Evolutionary conservation across 1,140 invertebrate genomes (phyloP).

Genomic region (Vollenhovia emeryi): DNA sequence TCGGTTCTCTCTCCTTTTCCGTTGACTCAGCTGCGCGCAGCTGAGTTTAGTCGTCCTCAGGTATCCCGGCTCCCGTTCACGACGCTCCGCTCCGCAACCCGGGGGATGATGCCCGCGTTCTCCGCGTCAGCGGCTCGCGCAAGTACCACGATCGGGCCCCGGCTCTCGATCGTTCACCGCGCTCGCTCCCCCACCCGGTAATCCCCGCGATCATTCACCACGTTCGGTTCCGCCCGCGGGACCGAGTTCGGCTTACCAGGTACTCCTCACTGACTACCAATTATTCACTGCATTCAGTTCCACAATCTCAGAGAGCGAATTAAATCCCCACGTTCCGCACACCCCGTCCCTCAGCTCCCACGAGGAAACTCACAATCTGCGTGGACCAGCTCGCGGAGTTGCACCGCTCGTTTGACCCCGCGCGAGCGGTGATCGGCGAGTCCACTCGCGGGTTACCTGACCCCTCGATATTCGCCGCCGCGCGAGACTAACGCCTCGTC

Average conservation of each 20-base stretch:
- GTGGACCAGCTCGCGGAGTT: too few relatives aligned
- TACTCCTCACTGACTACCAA: conserved; percentile 22
- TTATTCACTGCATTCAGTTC: conserved; percentile 25
- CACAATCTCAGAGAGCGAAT: conserved; percentile 4
- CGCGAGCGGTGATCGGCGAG: too few relatives aligned
- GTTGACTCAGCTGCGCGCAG: conserved; percentile 36
- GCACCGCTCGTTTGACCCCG: too few relatives aligned
- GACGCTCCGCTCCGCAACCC: too few relatives aligned
- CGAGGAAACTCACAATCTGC: background rate
- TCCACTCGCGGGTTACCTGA: too few relatives aligned
- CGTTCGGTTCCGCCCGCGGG: background rate
- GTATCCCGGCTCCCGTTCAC: background rate
- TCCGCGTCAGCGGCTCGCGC: too few relatives aligned
- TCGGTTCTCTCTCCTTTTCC: background rate
- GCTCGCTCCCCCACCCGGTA: background rate
- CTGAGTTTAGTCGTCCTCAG: conserved; percentile 17
- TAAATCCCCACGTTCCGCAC: background rate
- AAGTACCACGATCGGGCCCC: background rate
- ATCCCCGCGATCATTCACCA: background rate
- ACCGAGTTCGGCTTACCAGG: background rate
- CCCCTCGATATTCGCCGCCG: too few relatives aligned
- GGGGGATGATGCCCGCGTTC: too few relatives aligned
- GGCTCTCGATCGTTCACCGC: background rate
- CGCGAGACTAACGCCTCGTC: background rate
- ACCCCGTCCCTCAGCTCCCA: background rate